phyloP scores from a whole-genome alignment of 2,797 vertebrate genomes.

The Brotula barbata region DNA sequence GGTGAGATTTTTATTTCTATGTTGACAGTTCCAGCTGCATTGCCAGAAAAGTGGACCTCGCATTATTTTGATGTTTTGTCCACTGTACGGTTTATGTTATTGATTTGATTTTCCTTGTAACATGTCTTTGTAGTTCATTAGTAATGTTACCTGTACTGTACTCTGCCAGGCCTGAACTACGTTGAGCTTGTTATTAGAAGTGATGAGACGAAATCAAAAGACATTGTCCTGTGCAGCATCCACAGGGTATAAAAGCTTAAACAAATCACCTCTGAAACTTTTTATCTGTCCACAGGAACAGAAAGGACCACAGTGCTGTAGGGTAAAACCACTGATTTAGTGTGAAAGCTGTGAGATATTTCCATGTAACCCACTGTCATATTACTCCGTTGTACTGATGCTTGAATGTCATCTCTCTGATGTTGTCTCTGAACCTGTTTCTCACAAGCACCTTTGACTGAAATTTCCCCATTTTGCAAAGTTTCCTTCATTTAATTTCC shows the following conservation, averaged over 20 bases:
- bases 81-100: too few relatives aligned
- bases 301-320: not conserved
- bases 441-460: constrained; percentile 6
- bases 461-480: not conserved
- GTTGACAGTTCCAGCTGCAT: too few relatives aligned
- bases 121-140: not conserved
- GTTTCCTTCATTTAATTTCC: too few relatives aligned
- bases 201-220: not conserved
- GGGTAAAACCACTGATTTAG: not conserved
- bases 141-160: not conserved
- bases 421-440: constrained; percentile 10
- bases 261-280: constrained; percentile 17
- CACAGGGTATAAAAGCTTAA: too few relatives aligned
- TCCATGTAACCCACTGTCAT: constrained; percentile 12
- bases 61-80: too few relatives aligned
- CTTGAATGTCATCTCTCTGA: constrained; percentile 27
- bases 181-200: constrained; percentile 1
- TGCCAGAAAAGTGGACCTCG: too few relatives aligned
- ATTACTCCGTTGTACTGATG: constrained; percentile 18
- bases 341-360: constrained; percentile 9
- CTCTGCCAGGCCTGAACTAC: constrained; percentile 4
- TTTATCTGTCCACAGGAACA: not conserved
- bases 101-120: not conserved
- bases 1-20: too few relatives aligned
- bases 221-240: not conserved